phyloP scores from a whole-genome alignment of 2,797 vertebrate genomes.

The Propithecus deckenii region DNA sequence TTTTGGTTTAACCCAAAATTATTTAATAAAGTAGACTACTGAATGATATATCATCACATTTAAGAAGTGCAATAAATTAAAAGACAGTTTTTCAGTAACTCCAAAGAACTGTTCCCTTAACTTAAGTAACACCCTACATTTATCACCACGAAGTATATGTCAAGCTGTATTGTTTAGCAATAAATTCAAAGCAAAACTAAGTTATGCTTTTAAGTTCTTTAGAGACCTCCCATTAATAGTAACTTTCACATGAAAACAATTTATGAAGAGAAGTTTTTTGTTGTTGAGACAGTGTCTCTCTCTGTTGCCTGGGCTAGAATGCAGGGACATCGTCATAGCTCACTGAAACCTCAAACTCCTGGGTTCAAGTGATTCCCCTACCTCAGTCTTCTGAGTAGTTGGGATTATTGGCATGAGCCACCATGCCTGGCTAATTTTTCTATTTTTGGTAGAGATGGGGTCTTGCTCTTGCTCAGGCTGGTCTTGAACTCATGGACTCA shows the following conservation, averaged over 20 bases:
- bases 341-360: neutral
- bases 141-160: neutral
- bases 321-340: neutral
- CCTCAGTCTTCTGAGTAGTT: neutral
- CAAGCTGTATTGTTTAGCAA: neutral
- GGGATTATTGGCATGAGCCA: neutral
- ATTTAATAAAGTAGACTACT: conserved; percentile 3
- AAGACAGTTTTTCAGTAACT: neutral
- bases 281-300: neutral
- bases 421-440: neutral
- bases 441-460: neutral
- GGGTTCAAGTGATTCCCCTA: neutral
- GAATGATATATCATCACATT: neutral
- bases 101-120: neutral
- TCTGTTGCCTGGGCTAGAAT: neutral
- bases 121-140: neutral
- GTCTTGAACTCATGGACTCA: neutral
- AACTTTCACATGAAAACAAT: conserved; percentile 26
- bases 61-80: neutral
- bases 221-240: neutral
- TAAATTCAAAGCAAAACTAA: conserved; percentile 12
- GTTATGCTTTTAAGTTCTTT: neutral
- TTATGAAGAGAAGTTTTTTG: neutral
- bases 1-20: neutral
- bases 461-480: neutral